phyloP scores from a whole-genome alignment of 2,797 vertebrate genomes.

The Macropus fuliginosus region DNA sequence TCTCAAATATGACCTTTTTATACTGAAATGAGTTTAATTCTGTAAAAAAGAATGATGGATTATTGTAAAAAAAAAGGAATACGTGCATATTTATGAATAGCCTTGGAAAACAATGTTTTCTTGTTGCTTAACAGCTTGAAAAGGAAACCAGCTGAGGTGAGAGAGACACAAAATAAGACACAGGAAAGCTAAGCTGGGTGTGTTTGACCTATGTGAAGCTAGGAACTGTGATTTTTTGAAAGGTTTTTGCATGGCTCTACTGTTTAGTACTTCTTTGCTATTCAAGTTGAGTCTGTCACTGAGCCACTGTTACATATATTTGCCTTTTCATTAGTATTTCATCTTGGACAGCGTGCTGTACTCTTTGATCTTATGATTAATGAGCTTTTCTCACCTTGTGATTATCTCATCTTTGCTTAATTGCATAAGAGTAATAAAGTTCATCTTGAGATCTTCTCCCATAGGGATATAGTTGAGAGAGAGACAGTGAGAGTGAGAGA shows the following conservation, averaged over 20 bases:
- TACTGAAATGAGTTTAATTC: conserved; percentile 27
- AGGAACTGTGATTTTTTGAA: conserved; percentile 44
- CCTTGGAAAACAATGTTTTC: neutral
- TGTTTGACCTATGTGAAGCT: neutral
- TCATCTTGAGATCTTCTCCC: conserved; percentile 39
- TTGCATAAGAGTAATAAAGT: conserved; percentile 62
- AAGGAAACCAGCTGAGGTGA: neutral
- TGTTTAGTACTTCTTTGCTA: conserved; percentile 37
- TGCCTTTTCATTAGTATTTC: conserved; percentile 38
- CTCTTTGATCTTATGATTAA: conserved; percentile 59
- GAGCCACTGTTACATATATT: neutral
- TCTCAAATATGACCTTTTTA: conserved; percentile 45
- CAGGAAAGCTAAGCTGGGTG: conserved; percentile 3
- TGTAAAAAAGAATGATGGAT: conserved; percentile 40
- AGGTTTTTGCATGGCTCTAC: conserved; percentile 15
- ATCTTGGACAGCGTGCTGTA: conserved; percentile 26
- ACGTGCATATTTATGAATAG: conserved; percentile 12
- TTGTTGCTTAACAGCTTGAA: conserved; percentile 25
- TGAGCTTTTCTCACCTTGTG: conserved; percentile 55
- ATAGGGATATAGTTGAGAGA: conserved; percentile 5
- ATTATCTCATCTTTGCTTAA: conserved; percentile 64
- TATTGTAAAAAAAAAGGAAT: conserved; percentile 15
- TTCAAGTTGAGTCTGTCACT: conserved; percentile 42
- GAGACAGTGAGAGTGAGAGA: neutral
- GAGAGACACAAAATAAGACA: neutral